Percentiles rank a stretch among this genome's conserved stretches.
These are phyloP conservation scores for Neotoma lepida DNA, from an alignment of 2,113 vertebrate genomes.

Conservation along the genomic window DNA sequence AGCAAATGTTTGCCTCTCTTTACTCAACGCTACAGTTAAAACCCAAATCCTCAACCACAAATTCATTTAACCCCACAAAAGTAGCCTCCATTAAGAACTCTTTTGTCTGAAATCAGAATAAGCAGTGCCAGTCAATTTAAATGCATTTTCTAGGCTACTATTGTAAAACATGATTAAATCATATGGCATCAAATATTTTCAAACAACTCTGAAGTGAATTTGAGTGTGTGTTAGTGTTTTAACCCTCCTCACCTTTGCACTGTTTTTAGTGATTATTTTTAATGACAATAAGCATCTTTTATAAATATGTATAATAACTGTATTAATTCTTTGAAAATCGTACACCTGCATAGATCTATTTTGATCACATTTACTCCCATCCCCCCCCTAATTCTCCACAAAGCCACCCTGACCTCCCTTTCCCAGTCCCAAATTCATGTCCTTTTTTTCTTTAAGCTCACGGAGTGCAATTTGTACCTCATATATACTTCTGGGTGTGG, in stretches of 20 bases:
- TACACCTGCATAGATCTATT: neutral
- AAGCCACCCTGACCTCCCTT: too few relatives aligned
- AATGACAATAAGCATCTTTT: neutral
- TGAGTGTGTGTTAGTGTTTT: neutral
- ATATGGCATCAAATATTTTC: neutral
- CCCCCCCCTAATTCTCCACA: neutral
- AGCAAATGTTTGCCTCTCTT: conserved; percentile 13
- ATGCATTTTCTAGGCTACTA: neutral
- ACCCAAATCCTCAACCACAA: neutral
- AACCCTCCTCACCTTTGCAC: neutral
- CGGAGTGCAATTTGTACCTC: neutral
- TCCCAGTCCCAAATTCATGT: neutral
- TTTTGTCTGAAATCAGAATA: conserved; percentile 21
- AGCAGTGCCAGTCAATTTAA: neutral
- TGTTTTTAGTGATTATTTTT: neutral
- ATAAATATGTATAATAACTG: neutral
- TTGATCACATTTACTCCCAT: neutral
- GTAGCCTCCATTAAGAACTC: neutral
- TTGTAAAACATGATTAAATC: neutral
- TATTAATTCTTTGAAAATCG: neutral
- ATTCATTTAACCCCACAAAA: neutral
- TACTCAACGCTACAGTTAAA: neutral
- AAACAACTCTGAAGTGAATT: conserved; percentile 29
- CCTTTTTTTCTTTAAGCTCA: too few relatives aligned
- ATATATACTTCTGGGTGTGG: too few relatives aligned